Evolutionary conservation across 2,888 invertebrate species (phyloP), one percentile per base, ranked within the genome.

Genomic region (Drosophila subsilvestris): DNA sequence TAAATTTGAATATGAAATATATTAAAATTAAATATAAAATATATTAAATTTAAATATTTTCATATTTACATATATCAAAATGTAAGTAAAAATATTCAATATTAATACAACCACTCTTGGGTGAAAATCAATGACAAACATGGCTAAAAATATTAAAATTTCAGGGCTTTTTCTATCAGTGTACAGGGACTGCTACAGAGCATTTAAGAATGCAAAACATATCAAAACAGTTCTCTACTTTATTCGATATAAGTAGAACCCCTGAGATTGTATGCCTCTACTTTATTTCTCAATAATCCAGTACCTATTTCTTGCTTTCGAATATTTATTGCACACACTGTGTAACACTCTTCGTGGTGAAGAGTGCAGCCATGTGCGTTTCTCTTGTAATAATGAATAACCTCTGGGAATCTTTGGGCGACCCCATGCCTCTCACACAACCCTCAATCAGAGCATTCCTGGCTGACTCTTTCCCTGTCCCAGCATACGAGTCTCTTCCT

Each of bases 301-400:
- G 14, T 32, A 27, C 18, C 14, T 7, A 10, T 57, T 29, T 9
- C 10, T 5, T 8, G 14, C 17, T 4, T 57, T 22, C 1, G 54
- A 12, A 22, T 54, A 8, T 17, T 14, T 47, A 1, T 18, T 37
- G 47, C 47, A 49, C 29, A 32, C 43, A 67, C 29, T 66, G 49
- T 49, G 42, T 48, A 37, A n/a, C n/a, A n/a, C n/a, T n/a, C n/a
- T n/a, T n/a, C n/a, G n/a, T 57, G 45, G 25, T 27, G 29, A 18
- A 65, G 67, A 58, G 61, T 60, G 27, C 79, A 59, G 69, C 70
- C 83, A 80, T 81, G 80, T 78, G 86, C 66, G 81, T 63, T 75
- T 56, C 77, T 47, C 37, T 43, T 29, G n/a, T 37, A 60, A 61
- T 70, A 47, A 69, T 60, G 32, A 75, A 72, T 70, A 80, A 78